Evolutionary conservation across 2,888 invertebrate genomes (phyloP), one percentile per base, ranked within the genome.

Genomic region (Cordilura impudica): DNA sequence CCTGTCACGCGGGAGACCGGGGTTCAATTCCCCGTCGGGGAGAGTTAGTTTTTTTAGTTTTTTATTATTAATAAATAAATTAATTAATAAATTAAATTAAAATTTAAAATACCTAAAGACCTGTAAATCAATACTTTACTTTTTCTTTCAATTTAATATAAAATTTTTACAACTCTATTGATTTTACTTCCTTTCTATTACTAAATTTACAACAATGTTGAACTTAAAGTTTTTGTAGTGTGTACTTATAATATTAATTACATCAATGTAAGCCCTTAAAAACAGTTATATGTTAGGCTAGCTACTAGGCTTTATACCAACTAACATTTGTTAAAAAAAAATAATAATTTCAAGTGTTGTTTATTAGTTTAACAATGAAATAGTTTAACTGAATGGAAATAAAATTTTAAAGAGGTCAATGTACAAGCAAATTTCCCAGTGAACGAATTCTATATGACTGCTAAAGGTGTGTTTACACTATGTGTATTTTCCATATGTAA

Each of bases 1-100:
- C 87, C 87, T 87, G 87, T 87, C 87, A 87, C 87, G 87, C 87
- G 87, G 87, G 87, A 87, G 87, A 87, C 87, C 87, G 87, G 87
- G 87, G 87, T 87, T 87, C 87, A 87, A 87, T 87, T 87, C 87
- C 87, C 87, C 87, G 87, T 87, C 87, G 87, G 87, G 87, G 87
- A 87, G 85, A 78, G n/a, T n/a, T n/a, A n/a, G n/a, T n/a, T n/a
- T n/a, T n/a, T n/a, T n/a, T n/a, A n/a, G n/a, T n/a, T n/a, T n/a
- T n/a, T n/a, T n/a, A n/a, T n/a, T n/a, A n/a, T n/a, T n/a, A n/a
- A n/a, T n/a, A n/a, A n/a, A n/a, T n/a, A n/a, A n/a, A n/a, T n/a
- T n/a, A n/a, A n/a, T n/a, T n/a, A n/a, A n/a, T n/a, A n/a, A n/a
- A n/a, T n/a, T n/a, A n/a, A n/a, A n/a, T n/a, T n/a, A n/a, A n/a